Conservation (phyloP, 2,797 vertebrate species). For the Lithobates sylvaticus region DNA sequence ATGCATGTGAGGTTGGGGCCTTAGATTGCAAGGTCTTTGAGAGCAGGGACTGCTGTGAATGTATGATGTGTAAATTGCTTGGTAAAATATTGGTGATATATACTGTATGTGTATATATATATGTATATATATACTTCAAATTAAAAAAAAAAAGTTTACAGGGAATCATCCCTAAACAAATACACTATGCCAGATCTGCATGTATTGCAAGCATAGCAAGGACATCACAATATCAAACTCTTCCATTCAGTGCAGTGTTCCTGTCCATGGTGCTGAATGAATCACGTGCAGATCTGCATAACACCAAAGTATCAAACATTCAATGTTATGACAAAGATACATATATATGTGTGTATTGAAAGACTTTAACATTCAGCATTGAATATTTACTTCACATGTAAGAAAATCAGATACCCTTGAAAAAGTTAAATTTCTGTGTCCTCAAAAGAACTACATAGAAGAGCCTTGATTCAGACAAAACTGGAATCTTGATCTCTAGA, state of each 20-base stretch:
- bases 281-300: too few relatives aligned
- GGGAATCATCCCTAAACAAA: too few relatives aligned
- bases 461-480: constrained; percentile 19
- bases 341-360: background rate
- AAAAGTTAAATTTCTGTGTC: constrained; percentile 40
- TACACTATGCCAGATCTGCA: too few relatives aligned
- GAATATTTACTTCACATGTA: constrained; percentile 28
- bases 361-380: background rate
- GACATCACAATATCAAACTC: background rate
- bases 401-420: constrained; percentile 51
- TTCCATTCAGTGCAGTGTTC: background rate
- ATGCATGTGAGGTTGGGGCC: too few relatives aligned
- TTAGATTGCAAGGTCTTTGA: too few relatives aligned
- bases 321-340: constrained; percentile 12
- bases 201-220: background rate
- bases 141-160: too few relatives aligned
- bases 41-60: too few relatives aligned
- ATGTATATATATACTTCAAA: too few relatives aligned
- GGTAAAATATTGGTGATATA: too few relatives aligned
- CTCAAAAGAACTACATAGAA: constrained; percentile 7
- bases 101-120: too few relatives aligned
- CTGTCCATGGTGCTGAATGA: constrained; percentile 44
- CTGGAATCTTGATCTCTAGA: background rate
- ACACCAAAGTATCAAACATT: too few relatives aligned
- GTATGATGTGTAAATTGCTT: too few relatives aligned